These are phyloP conservation scores for Phengaris arion DNA, from an alignment of 2,888 invertebrate genomes.

Conservation along the genomic window DNA sequence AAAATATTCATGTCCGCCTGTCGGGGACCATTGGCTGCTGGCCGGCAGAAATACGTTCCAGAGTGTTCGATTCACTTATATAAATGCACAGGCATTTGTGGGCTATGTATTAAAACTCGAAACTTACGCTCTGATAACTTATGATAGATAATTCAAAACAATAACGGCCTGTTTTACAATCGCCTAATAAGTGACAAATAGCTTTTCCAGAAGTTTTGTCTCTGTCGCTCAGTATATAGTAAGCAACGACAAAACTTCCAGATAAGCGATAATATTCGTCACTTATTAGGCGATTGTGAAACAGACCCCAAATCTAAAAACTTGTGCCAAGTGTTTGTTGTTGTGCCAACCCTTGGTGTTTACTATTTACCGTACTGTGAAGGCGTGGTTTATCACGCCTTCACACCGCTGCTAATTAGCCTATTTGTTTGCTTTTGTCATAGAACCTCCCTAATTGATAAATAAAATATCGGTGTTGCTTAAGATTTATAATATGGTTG, in stretches of 20 bases:
- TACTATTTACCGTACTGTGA: neutral
- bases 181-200: too few species aligned
- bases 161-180: too few species aligned
- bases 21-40: neutral
- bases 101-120: too few species aligned
- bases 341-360: neutral
- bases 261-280: too few species aligned
- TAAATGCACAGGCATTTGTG: neutral
- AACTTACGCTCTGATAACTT: too few species aligned
- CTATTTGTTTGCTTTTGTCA: neutral
- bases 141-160: too few species aligned
- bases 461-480: neutral
- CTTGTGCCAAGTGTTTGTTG: too few species aligned
- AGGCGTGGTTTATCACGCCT: neutral
- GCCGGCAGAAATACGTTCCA: neutral
- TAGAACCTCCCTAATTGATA: neutral
- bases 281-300: too few species aligned
- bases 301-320: too few species aligned
- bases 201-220: too few species aligned
- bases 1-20: neutral
- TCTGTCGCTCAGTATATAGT: too few species aligned
- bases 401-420: neutral
- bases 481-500: neutral
- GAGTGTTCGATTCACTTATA: neutral
- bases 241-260: too few species aligned